phyloP scores from a whole-genome alignment of 2,797 vertebrate species.

The Ciconia nigra region DNA sequence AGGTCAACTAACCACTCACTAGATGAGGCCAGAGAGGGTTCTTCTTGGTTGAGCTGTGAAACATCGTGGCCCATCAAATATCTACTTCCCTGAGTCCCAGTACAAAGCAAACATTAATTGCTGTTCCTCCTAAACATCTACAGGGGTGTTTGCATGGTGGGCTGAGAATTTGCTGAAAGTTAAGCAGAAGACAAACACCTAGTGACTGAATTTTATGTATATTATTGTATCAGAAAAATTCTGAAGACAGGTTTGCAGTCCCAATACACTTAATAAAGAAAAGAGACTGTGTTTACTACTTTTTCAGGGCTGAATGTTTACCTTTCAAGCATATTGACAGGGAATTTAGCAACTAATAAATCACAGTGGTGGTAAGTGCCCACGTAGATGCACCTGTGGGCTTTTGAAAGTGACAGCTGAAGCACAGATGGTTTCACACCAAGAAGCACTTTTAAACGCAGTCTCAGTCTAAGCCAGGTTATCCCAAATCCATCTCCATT shows the following conservation, averaged over 20 bases:
- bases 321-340: not conserved
- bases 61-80: not conserved
- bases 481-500: not conserved
- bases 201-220: not conserved
- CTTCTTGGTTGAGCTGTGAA: not conserved
- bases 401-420: not conserved
- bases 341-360: not conserved
- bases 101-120: not conserved
- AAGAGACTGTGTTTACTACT: not conserved
- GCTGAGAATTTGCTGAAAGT: not conserved
- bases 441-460: not conserved
- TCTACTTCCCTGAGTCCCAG: not conserved
- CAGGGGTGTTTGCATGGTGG: not conserved
- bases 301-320: not conserved
- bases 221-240: not conserved
- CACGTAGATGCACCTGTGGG: not conserved
- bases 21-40: not conserved
- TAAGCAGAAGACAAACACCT: not conserved
- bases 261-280: not conserved
- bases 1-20: not conserved
- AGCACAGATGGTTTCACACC: not conserved
- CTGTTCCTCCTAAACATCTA: not conserved
- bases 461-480: not conserved
- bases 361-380: not conserved
- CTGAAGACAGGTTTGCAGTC: not conserved